A percentile compares a stretch with the other conserved stretches of the same genome.
Evolutionary conservation across 37 sponge, comb jelly and placozoan genomes (phyloP).

Genomic region (Axinella damicornis): DNA sequence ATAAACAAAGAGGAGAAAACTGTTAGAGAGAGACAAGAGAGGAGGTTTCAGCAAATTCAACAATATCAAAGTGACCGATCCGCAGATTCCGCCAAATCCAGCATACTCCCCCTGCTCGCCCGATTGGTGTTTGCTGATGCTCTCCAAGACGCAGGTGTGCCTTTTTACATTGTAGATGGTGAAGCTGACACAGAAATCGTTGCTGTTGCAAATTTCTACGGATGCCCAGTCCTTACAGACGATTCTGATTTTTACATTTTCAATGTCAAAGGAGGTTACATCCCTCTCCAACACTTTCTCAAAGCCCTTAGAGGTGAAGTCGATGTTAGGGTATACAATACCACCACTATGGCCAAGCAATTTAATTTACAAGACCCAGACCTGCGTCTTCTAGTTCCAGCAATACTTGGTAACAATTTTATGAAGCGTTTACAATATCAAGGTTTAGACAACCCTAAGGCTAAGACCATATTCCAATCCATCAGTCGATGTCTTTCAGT

Average conservation of each 20-base stretch:
- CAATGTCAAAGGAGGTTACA: constrained; percentile 49
- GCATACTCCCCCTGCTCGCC: constrained; percentile 29
- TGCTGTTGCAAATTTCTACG: constrained; percentile 31
- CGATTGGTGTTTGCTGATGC: constrained; percentile 13
- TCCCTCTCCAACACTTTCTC: constrained; percentile 31
- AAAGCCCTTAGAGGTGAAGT: no score
- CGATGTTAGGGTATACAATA: no score
- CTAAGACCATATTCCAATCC: not conserved
- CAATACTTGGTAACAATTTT: constrained; percentile 7
- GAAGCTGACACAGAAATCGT: constrained; percentile 62
- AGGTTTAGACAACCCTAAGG: no score
- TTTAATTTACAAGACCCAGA: not conserved
- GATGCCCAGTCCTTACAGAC: constrained; percentile 48
- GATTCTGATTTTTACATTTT: constrained; percentile 80
- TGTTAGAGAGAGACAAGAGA: not conserved
- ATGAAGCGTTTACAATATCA: not conserved
- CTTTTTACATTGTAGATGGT: constrained; percentile 46
- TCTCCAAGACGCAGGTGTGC: constrained; percentile 19
- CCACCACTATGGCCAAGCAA: no score
- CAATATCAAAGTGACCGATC: not conserved
- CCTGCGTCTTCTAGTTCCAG: not conserved
- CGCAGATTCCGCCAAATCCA: no score
- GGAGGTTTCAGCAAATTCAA: not conserved
- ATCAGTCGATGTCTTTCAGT: not conserved
- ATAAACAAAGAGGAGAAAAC: constrained; percentile 36